Evolutionary conservation across 2,113 vertebrate species (phyloP), one percentile per base, ranked within the genome.

Genomic region (Pterophyllum scalare): DNA sequence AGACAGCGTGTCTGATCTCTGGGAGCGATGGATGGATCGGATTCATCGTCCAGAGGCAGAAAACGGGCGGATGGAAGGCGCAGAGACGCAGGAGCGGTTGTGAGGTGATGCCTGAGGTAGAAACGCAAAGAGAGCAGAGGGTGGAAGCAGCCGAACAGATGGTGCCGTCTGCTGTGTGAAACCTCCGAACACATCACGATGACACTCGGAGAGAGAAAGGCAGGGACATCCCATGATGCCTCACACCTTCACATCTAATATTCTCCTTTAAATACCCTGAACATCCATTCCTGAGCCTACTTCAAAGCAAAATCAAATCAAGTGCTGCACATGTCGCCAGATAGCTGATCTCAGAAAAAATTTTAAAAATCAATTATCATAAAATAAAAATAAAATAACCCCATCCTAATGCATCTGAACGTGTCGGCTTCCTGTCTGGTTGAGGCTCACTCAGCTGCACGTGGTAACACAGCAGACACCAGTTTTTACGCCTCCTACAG

Each of bases 21-120:
- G 43, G 46, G 65, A 0, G 24, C 7, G 24, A 0, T 10, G 1
- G 64, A 70, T 28, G 65, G 10, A 70, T 31, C 12, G 46, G 9
- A 67, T 38, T 11, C 22, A 0, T 17, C 3, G 22, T 46, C 24
- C 0, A 1, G 22, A 67, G 11, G 22, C 40, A 9, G 5, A 5
- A 46, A 24, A 26, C 15, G 0, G 19, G 64, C 40, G 40, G 64
- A 28, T 28, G 65, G 65, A 20, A 28, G 40, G 40, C 28, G 43
- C 5, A 22, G 22, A 67, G 64, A 67, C 2, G 22, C 15, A 19
- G 40, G 22, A 46, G 38, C 1, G 38, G 9, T 28, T 49, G 43
- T 52, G 26, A 31, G 24, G 65, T 6, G 10, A 49, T 24, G 4
- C 24, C 43, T 46, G 40, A 67, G 64, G 64, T 4, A 19, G 40